These are phyloP conservation scores for Heterodera filipjevi DNA, from an alignment of 2,888 invertebrate species.

Conservation along the genomic window DNA sequence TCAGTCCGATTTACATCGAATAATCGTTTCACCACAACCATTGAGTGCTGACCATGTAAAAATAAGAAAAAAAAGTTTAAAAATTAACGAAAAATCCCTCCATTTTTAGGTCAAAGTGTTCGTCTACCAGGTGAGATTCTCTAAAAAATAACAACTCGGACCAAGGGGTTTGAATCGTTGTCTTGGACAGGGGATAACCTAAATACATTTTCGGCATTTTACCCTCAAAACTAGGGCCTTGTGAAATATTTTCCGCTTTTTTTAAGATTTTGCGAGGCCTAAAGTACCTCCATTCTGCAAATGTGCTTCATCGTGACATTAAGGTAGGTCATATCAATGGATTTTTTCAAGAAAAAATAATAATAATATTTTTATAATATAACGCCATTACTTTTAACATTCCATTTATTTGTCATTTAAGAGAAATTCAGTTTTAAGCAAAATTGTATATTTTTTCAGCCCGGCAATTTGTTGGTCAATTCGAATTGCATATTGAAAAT, in stretches of 20 bases:
- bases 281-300: slow-evolving; percentile 96
- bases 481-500: slow-evolving; percentile 71
- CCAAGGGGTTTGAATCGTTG: too few species aligned
- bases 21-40: slow-evolving; percentile 98
- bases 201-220: neutral
- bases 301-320: slow-evolving; percentile 96
- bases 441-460: slow-evolving; percentile 66
- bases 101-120: slow-evolving; percentile 93
- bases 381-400: neutral
- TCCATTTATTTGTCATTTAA: too few species aligned
- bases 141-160: too few species aligned
- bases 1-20: slow-evolving; percentile 99
- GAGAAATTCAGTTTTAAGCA: neutral
- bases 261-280: slow-evolving; percentile 92
- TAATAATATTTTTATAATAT: neutral
- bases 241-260: neutral
- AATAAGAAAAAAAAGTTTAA: neutral
- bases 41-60: slow-evolving; percentile 80
- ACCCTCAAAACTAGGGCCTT: neutral
- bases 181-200: neutral
- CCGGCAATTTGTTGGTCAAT: slow-evolving; percentile 96
- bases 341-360: slow-evolving; percentile 11
- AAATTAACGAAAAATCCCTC: neutral
- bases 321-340: slow-evolving; percentile 69
- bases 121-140: slow-evolving; percentile 81